A percentile compares a stretch with the other conserved stretches of the same genome.
These are phyloP conservation scores for Dicerorhinus sumatrensis DNA, from an alignment of 2,113 vertebrate species.

Conservation along the genomic window DNA sequence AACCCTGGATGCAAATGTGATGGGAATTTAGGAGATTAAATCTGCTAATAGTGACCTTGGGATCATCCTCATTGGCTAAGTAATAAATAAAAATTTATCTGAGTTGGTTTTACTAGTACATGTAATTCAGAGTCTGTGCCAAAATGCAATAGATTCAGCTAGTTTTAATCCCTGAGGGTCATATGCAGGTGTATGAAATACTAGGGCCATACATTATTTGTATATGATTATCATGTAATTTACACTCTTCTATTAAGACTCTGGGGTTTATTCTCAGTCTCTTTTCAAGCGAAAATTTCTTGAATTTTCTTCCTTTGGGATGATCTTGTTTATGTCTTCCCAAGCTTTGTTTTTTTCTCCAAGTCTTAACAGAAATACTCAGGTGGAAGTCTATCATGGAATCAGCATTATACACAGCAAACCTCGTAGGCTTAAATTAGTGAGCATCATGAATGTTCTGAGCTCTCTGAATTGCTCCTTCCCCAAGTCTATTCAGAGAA, in stretches of 20 bases:
- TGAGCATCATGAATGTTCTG: not conserved
- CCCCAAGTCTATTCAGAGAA: not conserved
- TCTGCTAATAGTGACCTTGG: slow-evolving; percentile 50
- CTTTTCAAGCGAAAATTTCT: slow-evolving; percentile 17
- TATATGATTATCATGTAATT: slow-evolving; percentile 53
- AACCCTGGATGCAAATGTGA: slow-evolving; percentile 18
- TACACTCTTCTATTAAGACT: not conserved
- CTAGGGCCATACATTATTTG: not conserved
- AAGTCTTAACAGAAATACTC: not conserved
- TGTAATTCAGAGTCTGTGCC: not conserved
- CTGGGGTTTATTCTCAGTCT: not conserved
- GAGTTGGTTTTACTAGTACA: slow-evolving; percentile 53
- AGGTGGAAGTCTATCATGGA: not conserved
- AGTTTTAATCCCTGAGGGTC: slow-evolving; percentile 46
- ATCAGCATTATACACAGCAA: not conserved
- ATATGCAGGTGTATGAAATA: slow-evolving; percentile 30
- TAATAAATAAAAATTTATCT: slow-evolving; percentile 63
- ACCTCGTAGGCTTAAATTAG: not conserved
- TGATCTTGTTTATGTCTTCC: not conserved
- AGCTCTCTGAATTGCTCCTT: not conserved
- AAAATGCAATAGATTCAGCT: slow-evolving; percentile 38
- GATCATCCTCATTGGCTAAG: not conserved
- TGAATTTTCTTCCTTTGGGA: not conserved
- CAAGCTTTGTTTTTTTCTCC: not conserved
- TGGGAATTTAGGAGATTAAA: slow-evolving; percentile 52